Percentiles rank a stretch among this genome's conserved stretches.
phyloP scores from a whole-genome alignment of 2,888 invertebrate species.

The Thyatira batis region DNA sequence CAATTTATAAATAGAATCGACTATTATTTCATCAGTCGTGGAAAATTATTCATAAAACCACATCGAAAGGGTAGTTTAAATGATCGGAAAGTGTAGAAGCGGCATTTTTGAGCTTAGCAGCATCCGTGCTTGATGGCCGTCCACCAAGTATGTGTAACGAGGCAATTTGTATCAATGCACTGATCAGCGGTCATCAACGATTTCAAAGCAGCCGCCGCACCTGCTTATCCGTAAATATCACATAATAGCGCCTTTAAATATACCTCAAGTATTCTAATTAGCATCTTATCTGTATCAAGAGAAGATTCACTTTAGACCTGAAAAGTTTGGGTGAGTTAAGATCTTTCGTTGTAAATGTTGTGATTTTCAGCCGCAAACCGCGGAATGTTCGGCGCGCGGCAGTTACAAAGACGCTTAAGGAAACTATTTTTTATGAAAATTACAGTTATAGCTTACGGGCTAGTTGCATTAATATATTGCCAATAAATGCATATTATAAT shows the following conservation, averaged over 20 bases:
- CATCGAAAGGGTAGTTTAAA: conserved; percentile 1
- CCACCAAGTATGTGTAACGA: conserved; percentile 52
- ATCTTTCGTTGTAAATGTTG: conserved; percentile 27
- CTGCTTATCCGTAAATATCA: conserved; percentile 68
- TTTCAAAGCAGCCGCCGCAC: conserved; percentile 71
- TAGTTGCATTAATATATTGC: not conserved
- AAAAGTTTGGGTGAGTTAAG: conserved; percentile 15
- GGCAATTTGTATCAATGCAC: conserved; percentile 70
- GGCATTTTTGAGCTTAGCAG: conserved; percentile 18
- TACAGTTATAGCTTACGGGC: not conserved
- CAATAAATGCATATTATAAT: not conserved
- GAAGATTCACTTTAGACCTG: conserved; percentile 25
- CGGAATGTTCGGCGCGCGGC: conserved; percentile 61
- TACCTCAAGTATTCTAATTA: not conserved
- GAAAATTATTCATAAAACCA: not conserved
- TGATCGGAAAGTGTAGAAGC: conserved; percentile 12
- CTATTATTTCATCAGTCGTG: not conserved
- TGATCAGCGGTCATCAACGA: conserved; percentile 56
- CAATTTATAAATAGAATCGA: not conserved
- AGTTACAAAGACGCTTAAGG: conserved; percentile 18
- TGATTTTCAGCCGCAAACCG: conserved; percentile 69
- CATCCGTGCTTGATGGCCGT: conserved; percentile 13
- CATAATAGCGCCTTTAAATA: conserved; percentile 50
- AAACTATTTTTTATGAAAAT: conserved; percentile 7
- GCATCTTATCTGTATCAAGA: conserved; percentile 8